These are phyloP conservation scores for Drosophila longiperda DNA, from an alignment of 2,888 invertebrate species.

Conservation along the genomic window DNA sequence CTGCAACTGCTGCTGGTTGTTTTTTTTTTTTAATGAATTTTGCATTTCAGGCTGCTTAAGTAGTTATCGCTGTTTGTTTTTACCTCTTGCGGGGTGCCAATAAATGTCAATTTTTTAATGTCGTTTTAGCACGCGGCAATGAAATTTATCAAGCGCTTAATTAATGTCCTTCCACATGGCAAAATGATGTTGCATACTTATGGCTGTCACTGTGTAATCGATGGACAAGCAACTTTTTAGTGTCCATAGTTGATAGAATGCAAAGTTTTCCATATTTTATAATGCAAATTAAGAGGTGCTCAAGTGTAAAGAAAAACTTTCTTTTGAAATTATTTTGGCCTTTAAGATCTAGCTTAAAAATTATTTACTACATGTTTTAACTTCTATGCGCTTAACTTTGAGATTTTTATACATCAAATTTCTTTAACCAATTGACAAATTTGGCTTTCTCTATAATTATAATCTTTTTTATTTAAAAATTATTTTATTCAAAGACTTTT, in stretches of 20 bases:
- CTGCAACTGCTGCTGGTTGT: conserved; percentile 4
- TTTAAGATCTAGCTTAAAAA: too few species aligned
- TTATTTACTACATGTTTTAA: too few species aligned
- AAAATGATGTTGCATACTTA: conserved; percentile 54
- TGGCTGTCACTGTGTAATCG: conserved; percentile 15
- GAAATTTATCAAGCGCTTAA: conserved; percentile 74
- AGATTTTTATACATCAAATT: too few species aligned
- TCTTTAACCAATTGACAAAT: too few species aligned
- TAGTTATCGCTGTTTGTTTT: conserved; percentile 42
- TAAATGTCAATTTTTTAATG: conserved; percentile 75
- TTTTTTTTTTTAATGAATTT: conserved; percentile 44
- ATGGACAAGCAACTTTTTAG: background rate
- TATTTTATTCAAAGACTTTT: too few species aligned
- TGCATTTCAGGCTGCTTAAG: conserved; percentile 50
- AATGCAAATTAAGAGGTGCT: background rate
- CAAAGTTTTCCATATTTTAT: background rate
- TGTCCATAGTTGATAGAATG: background rate
- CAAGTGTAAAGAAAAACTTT: too few species aligned
- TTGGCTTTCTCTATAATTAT: too few species aligned
- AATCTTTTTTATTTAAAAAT: too few species aligned
- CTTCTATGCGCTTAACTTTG: too few species aligned
- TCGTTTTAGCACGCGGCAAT: conserved; percentile 65
- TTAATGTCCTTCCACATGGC: conserved; percentile 53
- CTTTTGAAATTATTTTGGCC: too few species aligned
- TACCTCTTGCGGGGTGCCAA: conserved; percentile 39